Base-by-base conservation (phyloP, 2,797 vertebrate genomes). In the Molossus alvarezi region DNA sequence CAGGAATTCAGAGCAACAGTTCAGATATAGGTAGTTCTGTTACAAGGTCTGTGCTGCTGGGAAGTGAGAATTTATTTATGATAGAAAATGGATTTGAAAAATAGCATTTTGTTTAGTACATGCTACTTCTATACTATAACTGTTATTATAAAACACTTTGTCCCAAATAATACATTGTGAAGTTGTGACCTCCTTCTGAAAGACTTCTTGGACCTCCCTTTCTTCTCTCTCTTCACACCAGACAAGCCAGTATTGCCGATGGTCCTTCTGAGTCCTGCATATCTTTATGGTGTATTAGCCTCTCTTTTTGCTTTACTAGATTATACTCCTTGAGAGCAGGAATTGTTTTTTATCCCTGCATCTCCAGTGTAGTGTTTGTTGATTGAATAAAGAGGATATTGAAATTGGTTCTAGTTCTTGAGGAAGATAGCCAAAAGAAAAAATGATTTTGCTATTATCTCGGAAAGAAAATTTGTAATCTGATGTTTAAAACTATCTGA, bases 401-500 rank as follows among this genome's bases (percentile, higher is more conserved):
- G 77, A 77, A 77, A 67, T 76, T 67, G 8, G 81, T 83, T 73
- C 25, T 75, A 55, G 45, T 67, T 76, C 60, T 29, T 77, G 51
- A 83, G 58, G 20, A 64, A 75, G 15, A 33, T 48, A 55, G 37
- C 51, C 9, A 27, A 76, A 91, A 83, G 75, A 69, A 69, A 45
- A 90, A 58, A 64, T 11, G 5, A 33, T 57, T 85, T 77, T 69
- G 20, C 9, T 58, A 0, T 85, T 58, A 58, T 33, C 25, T 27
- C 57, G 33, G 71, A 67, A 85, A 83, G 62, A 77, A 69, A 77
- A 69, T 33, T 7, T 85, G 2, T 48, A 45, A 76, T 57, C 71
- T 67, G 9, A 33, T 92, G 18, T 92, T 77, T 77, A n/a, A 57
- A 92, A 57, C 67, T 65, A 67, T 58, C 58, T 82, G 58, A 45